Evolutionary conservation across 2,113 vertebrate species (phyloP), one percentile per base, ranked within the genome.

Genomic region (Malurus elegans): DNA sequence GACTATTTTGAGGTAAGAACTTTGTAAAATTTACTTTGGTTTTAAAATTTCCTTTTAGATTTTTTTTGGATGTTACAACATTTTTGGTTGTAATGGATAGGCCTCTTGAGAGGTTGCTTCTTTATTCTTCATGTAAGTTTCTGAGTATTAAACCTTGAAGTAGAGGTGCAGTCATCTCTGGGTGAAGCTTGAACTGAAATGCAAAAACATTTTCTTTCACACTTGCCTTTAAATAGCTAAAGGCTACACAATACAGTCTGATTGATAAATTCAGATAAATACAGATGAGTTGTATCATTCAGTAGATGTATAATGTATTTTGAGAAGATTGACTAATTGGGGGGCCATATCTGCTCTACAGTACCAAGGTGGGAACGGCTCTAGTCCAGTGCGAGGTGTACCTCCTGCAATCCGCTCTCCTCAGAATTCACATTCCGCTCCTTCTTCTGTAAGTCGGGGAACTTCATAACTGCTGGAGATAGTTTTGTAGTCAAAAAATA

Each of bases 1-100:
- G 99, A 99, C 98, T 99, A 99, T 98, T 99, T 99, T 98, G 99
- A 99, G 98, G 99, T 99, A 98, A 98, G 98, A 96, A 85, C 91
- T 89, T 86, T 93, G 12, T 81, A 76, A 82, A 72, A 78, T 72
- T 65, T 61, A 32, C 29, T 78, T 86, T 6, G 15, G 7, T 32
- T 88, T 94, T 72, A 67, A 79, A 94, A 56, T 58, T 26, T 57
- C 62, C 16, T 58, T 87, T 19, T 15, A 34, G 10, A 7, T 84
- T 45, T 54, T 54, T 56, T 64, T 56, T 54, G 17, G 14, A 16
- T 79, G 53, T 48, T 95, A n/a, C 8, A 44, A 2, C 34, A 31
- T 31, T 62, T 74, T 78, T 87, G 18, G 7, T 87, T 78, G 21
- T 51, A 89, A 42, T 47, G 57, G 24, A 51, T 23, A 87, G 29